Evolutionary conservation across 2,113 vertebrate species (phyloP).

Genomic region (Mustela nigripes): DNA sequence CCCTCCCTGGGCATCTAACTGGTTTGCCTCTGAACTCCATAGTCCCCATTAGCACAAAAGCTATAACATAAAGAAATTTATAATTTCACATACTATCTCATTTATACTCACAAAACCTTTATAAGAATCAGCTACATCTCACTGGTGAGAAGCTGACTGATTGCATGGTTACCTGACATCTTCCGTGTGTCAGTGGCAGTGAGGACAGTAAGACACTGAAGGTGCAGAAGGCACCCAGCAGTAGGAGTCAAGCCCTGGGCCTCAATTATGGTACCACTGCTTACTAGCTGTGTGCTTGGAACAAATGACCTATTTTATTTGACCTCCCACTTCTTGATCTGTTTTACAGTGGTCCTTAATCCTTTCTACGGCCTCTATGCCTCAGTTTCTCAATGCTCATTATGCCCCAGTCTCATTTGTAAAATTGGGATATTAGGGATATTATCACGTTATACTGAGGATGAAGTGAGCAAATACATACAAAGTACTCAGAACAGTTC

Average conservation of each 20-base stretch:
- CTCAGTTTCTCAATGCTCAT: background rate
- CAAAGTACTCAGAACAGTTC: background rate
- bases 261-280: fast-evolving
- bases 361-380: too few relatives aligned
- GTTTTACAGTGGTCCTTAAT: background rate
- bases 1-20: background rate
- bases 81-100: background rate
- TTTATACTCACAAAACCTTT: background rate
- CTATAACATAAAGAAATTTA: background rate
- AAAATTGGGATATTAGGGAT: background rate
- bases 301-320: background rate
- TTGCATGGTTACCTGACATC: too few relatives aligned
- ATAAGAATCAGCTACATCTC: background rate
- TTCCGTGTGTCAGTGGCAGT: background rate
- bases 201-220: background rate
- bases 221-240: background rate
- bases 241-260: background rate
- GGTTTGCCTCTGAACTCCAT: background rate
- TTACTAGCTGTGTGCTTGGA: background rate
- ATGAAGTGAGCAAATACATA: background rate
- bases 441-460: background rate
- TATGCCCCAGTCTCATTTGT: background rate
- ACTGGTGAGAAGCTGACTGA: background rate
- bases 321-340: background rate
- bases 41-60: background rate